Evolutionary conservation across 2,113 vertebrate species (phyloP).

Genomic region (Datnioides undecimradiatus): DNA sequence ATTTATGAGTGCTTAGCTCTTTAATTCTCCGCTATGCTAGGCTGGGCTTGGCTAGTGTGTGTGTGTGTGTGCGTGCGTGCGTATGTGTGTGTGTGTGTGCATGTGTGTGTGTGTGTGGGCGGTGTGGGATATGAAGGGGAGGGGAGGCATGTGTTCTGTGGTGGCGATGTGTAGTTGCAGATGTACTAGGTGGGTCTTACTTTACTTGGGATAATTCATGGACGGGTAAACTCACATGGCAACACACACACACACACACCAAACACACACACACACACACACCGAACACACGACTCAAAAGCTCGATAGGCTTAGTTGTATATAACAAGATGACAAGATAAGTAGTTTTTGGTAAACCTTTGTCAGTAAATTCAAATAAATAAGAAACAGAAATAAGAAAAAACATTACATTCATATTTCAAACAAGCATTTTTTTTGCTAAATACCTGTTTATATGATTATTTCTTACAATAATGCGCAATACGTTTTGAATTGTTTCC

Average conservation of each 20-base stretch:
- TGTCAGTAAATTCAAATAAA: too few species aligned
- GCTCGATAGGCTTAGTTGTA: not conserved
- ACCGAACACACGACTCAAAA: not conserved
- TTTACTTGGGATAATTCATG: constrained; percentile 51
- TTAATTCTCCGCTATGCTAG: constrained; percentile 63
- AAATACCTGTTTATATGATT: too few species aligned
- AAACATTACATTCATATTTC: too few species aligned
- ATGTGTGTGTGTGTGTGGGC: not conserved
- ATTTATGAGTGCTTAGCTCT: constrained; percentile 74
- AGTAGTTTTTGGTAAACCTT: too few species aligned
- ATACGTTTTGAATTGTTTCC: too few species aligned
- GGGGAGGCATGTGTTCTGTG: constrained; percentile 59
- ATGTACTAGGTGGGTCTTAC: constrained; percentile 27
- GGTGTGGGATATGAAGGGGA: constrained; percentile 43
- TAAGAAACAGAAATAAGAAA: too few species aligned
- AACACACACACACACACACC: constrained; percentile 5
- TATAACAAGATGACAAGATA: too few species aligned
- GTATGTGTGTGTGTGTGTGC: constrained; percentile 3
- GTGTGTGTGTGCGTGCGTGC: not conserved
- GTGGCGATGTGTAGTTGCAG: constrained; percentile 29
- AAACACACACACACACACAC: not conserved
- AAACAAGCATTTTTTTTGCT: too few species aligned
- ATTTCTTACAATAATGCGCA: too few species aligned
- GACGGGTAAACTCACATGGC: constrained; percentile 12
- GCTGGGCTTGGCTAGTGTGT: not conserved